These are phyloP conservation scores for Sinosuthora webbiana DNA, from an alignment of 2,113 vertebrate species.

Conservation along the genomic window DNA sequence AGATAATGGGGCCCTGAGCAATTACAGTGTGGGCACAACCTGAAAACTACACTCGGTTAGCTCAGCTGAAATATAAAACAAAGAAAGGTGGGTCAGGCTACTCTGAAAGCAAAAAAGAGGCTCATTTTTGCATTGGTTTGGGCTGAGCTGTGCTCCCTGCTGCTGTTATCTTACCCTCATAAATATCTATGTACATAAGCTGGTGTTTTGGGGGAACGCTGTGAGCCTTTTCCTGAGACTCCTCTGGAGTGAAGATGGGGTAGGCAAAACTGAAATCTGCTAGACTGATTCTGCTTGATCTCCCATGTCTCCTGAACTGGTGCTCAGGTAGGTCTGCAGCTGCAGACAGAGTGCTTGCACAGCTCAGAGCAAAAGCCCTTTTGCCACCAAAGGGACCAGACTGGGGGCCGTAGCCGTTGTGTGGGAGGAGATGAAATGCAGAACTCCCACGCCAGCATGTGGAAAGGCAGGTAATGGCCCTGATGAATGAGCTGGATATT, in stretches of 20 bases:
- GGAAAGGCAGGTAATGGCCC: neutral
- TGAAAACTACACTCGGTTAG: neutral
- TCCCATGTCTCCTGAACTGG: neutral
- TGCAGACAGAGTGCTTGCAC: neutral
- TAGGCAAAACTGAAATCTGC: neutral
- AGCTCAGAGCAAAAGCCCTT: neutral
- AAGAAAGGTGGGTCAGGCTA: neutral
- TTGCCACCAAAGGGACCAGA: neutral
- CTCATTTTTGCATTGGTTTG: neutral
- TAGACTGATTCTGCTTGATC: neutral
- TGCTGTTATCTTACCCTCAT: neutral
- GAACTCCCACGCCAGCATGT: accelerated
- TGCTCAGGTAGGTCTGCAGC: neutral
- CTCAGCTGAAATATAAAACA: neutral
- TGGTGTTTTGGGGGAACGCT: neutral
- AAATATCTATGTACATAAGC: neutral
- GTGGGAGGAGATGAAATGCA: neutral
- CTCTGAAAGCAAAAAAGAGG: neutral
- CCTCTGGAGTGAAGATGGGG: neutral
- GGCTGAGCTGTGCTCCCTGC: neutral
- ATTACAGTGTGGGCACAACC: neutral
- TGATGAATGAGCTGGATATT: accelerated
- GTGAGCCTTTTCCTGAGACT: neutral
- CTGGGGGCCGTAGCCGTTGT: accelerated
- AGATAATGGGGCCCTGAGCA: neutral